These are phyloP conservation scores for Carassius carassius DNA, from an alignment of 2,113 vertebrate genomes.

Conservation along the genomic window DNA sequence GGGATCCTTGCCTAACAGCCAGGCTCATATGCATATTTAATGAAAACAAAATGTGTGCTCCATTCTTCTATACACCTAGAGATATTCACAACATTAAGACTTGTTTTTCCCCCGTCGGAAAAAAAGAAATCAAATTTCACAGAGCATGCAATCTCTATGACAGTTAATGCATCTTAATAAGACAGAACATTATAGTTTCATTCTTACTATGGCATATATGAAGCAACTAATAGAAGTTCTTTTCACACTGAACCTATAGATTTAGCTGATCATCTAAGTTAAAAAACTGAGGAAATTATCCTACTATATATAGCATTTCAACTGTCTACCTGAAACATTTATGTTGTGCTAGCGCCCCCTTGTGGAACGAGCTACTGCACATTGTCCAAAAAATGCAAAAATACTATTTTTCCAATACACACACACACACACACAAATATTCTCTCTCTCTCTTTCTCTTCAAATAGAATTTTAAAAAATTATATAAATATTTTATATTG, in stretches of 20 bases:
- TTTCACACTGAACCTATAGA: constrained; percentile 48
- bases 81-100: background rate
- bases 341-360: constrained; percentile 64
- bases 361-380: constrained; percentile 45
- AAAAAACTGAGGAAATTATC: constrained; percentile 13
- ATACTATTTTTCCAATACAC: too few species aligned
- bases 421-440: too few species aligned
- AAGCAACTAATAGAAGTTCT: background rate
- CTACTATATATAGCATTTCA: background rate
- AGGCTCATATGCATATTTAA: constrained; percentile 44
- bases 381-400: background rate
- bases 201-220: background rate
- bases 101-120: background rate
- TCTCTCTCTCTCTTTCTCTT: too few species aligned
- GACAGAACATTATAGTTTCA: constrained; percentile 9
- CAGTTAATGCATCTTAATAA: constrained; percentile 25
- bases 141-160: background rate
- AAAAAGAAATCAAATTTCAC: background rate
- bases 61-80: constrained; percentile 15
- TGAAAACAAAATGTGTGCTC: constrained; percentile 29
- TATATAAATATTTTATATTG: too few species aligned
- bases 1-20: constrained; percentile 27
- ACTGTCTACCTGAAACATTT: background rate
- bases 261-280: constrained; percentile 41
- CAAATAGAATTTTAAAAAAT: too few species aligned